These are phyloP conservation scores for Desmodus rotundus DNA, from an alignment of 2,113 vertebrate genomes.

Conservation along the genomic window DNA sequence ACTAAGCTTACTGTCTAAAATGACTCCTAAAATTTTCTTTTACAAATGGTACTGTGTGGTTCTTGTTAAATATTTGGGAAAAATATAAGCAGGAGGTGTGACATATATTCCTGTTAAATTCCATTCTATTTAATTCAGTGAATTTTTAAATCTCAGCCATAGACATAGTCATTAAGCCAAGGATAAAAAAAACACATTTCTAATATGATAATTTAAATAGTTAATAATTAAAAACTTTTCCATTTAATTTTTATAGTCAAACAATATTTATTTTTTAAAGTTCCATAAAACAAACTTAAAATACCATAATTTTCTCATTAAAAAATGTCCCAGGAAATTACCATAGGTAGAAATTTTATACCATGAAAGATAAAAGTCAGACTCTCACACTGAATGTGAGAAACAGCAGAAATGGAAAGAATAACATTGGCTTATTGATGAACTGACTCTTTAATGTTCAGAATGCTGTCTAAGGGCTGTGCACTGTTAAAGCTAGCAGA, in stretches of 20 bases:
- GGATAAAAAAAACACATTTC: neutral
- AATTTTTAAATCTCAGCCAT: neutral
- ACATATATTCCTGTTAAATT: neutral
- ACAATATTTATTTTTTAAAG: conserved; percentile 29
- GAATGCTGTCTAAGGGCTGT: conserved; percentile 28
- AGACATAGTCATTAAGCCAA: neutral
- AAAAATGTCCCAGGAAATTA: conserved; percentile 20
- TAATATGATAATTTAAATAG: conserved; percentile 19
- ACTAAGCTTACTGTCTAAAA: neutral
- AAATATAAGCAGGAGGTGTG: neutral
- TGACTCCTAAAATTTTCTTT: neutral
- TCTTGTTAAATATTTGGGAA: conserved; percentile 2
- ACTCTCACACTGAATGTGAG: neutral
- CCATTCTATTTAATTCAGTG: neutral
- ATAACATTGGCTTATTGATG: conserved; percentile 13
- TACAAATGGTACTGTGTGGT: neutral
- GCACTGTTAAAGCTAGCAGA: conserved; percentile 17
- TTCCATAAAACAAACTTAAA: neutral
- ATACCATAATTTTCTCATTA: conserved; percentile 16
- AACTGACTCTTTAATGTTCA: conserved; percentile 18
- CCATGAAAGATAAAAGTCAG: conserved; percentile 36
- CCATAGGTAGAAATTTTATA: conserved; percentile 12
- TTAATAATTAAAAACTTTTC: conserved; percentile 25
- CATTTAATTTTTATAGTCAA: conserved; percentile 22
- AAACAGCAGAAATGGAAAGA: neutral